Conservation (phyloP, 2,797 vertebrate species). For the Myotis vivesi region DNA sequence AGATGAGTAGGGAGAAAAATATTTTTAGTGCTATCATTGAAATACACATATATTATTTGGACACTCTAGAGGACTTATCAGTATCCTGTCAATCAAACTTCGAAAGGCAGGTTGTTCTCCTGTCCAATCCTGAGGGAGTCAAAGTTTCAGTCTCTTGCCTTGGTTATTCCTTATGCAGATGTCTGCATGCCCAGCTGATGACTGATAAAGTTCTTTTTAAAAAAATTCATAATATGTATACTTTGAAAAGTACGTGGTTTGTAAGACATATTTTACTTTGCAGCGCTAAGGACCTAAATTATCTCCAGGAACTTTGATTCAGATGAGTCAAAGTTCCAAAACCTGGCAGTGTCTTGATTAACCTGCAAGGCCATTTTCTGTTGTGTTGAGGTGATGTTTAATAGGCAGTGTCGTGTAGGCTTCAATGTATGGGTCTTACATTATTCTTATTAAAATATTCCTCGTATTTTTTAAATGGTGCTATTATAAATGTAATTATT, state of each 20-base stretch:
- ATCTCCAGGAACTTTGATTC: background rate
- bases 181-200: background rate
- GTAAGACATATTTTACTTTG: background rate
- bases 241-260: background rate
- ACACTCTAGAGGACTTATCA: background rate
- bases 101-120: background rate
- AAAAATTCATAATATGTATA: background rate
- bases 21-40: background rate
- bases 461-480: no score
- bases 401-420: no score
- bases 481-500: no score
- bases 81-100: background rate
- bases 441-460: no score
- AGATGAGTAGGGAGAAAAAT: background rate
- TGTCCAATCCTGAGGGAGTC: background rate
- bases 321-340: background rate
- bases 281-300: background rate
- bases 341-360: background rate
- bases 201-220: background rate
- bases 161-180: background rate
- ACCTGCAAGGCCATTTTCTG: background rate
- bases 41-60: background rate
- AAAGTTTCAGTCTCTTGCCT: background rate
- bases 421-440: no score
- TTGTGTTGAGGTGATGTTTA: background rate